Evolutionary conservation across 92 coral and sea anemone species (phyloP), one percentile per base, ranked within the genome.

Genomic region (Virgularia gustaviana): DNA sequence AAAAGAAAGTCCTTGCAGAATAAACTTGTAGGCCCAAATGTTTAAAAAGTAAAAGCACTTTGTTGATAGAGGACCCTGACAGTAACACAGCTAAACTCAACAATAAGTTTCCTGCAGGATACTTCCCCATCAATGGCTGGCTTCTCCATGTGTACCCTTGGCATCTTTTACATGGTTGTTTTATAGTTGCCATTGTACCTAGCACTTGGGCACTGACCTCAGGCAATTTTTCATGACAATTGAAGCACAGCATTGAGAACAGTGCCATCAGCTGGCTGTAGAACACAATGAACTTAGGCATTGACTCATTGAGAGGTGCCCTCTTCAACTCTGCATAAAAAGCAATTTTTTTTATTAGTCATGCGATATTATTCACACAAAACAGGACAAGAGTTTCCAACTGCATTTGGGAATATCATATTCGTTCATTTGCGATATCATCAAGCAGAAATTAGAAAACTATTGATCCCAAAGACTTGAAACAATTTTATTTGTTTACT

Each of bases 61-160:
- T 62, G 70, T 47, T 62, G 49, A 62, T 36, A 10, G 44, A 62
- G 45, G 70, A 32, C 1, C 70, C 25, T 33, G 70, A 62, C 70
- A 62, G 33, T 25, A 62, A 22, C 33, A 62, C 37, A 8, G 70
- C 70, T 16, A 62, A 62, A 36, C 70, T 62, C 19, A 32, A 49
- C 70, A 62, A 31, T 16, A 62, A 16, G 28, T 64, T 64, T 8
- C 71, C 71, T 16, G 71, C 71, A 18, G 71, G 53, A 64, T 64
- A 64, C 15, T 39, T 39, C 15, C 45, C 45, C 8, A 39, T 39
- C 15, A 39, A 39, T 7, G 45, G 45, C 45, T 39, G 15, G 45
- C 45, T 39, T 15, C 45, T 7, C 15, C 45, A 39, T 15, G n/a
- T n/a, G n/a, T n/a, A n/a, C n/a, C n/a, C n/a, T n/a, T n/a, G 9